Base-by-base conservation (phyloP, 2,113 vertebrate species). In the Mixornis gularis region DNA sequence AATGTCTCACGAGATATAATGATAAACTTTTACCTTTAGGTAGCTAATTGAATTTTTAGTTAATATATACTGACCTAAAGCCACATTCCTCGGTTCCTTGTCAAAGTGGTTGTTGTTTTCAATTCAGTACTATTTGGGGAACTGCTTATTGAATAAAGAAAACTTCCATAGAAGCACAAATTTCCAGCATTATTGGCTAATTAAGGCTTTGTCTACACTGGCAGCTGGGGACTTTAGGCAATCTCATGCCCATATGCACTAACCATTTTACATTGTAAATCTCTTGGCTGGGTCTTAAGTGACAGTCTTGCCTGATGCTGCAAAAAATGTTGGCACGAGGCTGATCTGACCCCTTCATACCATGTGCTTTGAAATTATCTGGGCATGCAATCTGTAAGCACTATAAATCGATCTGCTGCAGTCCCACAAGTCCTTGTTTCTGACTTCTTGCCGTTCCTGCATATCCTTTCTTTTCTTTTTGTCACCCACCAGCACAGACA, bases 191-290 rank as follows among this genome's bases (percentile, higher is more conserved):
- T 93, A 95, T 87, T 95, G 95, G 87, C 83, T 95, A 95, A 95
- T 96, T 95, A 94, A 93, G 64, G 72, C 71, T 95, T 94, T 94
- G 93, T 95, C 95, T 96, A 87, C 51, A 0, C 93, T 72, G 85
- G 93, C 95, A 96, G 95, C 95, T 95, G 95, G 93, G 95, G 87
- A 95, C 94, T 95, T 94, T 85, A 95, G 91, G 93, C 95, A 94
- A 94, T 95, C 90, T 96, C 82, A 68, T 69, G 85, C 87, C 94
- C 95, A 96, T 95, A 96, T 96, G 95, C 92, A 95, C 95, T 69
- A 81, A 82, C 95, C 89, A 95, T 96, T 96, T 96, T 96, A 96
- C 95, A 96, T 94, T 96, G 95, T 95, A 96, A 96, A 96, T 96
- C 94, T 95, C 87, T 96, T 96, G 95, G 95, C 95, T 94, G 53